Base-by-base conservation (phyloP, 2,113 vertebrate genomes). In the Phyllostomus hastatus region DNA sequence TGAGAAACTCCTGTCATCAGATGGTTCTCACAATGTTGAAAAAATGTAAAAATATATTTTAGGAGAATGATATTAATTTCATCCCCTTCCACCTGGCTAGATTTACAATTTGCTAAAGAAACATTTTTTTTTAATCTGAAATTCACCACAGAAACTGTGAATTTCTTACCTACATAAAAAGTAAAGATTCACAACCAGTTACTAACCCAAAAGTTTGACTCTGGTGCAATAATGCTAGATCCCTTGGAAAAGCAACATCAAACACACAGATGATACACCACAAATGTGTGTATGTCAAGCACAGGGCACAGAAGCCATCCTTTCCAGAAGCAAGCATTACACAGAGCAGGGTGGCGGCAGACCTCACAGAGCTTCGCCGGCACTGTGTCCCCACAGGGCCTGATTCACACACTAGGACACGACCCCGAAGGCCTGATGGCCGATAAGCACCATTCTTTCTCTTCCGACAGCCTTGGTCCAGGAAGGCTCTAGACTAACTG, bases 351-450 rank as follows among this genome's bases (percentile, higher is more conserved):
- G 96, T 73, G 94, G 96, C 95, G 79, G 97, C 97, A 97, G 96
- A 85, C 91, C 93, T 92, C 96, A 92, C 84, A 94, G 96, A 98
- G 98, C 98, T 93, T 95, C 31, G 72, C 96, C 96, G 87, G 92
- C 97, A 86, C 92, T 72, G 48, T 28, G 93, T 96, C 95, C 96
- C 97, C 98, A 97, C 97, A 97, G 96, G 97, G 98, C 98, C 98
- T 98, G 98, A 98, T 97, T 98, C 98, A 91, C 98, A 98, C 98
- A 98, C 98, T 98, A 97, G 98, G 98, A 84, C 95, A 70, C 61
- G 46, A 84, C 61, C 92, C 95, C 50, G 26, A 73, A 9, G 61
- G 90, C 85, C 79, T 3, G 59, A 52, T 41, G 83, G 95, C 79
- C 75, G 33, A 19, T 61, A 90, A 91, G 94, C 94, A 93, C 95